Conservation (phyloP, 1,140 invertebrate genomes). For the Mercenaria mercenaria region DNA sequence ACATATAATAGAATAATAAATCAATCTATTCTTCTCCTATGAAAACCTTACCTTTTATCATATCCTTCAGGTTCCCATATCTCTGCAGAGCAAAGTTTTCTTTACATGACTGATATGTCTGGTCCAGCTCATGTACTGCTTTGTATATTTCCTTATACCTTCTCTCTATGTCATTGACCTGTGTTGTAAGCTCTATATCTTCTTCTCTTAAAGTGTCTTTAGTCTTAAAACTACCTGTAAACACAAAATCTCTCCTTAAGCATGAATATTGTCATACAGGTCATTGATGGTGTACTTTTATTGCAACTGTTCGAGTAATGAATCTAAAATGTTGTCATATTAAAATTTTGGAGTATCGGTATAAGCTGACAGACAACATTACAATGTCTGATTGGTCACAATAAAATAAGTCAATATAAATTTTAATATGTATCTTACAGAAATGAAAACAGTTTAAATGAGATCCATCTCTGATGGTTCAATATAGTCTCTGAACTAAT, state of each 20-base stretch:
- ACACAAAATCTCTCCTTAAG: too few relatives aligned
- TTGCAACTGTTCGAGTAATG: background rate
- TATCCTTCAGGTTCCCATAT: constrained; percentile 57
- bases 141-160: constrained; percentile 46
- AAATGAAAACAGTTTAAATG: too few relatives aligned
- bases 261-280: too few relatives aligned
- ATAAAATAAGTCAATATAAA: too few relatives aligned
- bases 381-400: too few relatives aligned
- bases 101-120: constrained; percentile 34
- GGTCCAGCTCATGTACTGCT: constrained; percentile 10
- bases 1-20: too few relatives aligned
- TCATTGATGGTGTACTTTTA: background rate
- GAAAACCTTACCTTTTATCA: constrained; percentile 57
- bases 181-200: constrained; percentile 39
- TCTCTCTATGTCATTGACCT: constrained; percentile 22
- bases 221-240: constrained; percentile 46
- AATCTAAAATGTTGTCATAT: background rate
- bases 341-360: too few relatives aligned
- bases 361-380: too few relatives aligned
- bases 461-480: too few relatives aligned
- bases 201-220: constrained; percentile 55
- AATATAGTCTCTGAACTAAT: too few relatives aligned
- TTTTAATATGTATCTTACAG: too few relatives aligned
- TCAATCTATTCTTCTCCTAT: too few relatives aligned
- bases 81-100: constrained; percentile 43